phyloP scores from a whole-genome alignment of 2,113 vertebrate species.

The Labeo rohita region DNA sequence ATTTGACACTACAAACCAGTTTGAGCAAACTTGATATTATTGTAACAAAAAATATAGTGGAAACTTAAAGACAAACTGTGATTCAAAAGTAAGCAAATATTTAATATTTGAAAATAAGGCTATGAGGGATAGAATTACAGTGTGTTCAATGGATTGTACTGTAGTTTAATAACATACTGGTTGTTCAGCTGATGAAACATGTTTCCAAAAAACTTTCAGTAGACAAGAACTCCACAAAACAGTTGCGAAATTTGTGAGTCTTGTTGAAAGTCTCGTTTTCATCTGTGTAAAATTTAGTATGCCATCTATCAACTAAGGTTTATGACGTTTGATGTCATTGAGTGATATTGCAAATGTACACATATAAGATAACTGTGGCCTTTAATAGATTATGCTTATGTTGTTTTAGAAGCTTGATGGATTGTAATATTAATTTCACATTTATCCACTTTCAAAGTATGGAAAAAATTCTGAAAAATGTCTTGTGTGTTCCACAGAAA shows the following conservation, averaged over 20 bases:
- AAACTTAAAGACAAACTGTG: neutral
- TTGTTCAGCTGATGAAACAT: neutral
- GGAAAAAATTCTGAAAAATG: neutral
- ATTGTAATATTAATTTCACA: neutral
- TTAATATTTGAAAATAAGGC: neutral
- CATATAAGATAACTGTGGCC: neutral
- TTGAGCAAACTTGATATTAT: neutral
- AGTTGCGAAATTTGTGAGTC: neutral
- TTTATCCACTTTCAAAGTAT: neutral
- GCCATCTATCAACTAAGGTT: no score
- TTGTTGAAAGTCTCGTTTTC: neutral
- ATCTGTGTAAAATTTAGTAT: neutral
- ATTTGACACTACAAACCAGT: no score
- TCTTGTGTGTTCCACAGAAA: neutral
- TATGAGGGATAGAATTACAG: neutral
- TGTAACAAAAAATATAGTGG: neutral
- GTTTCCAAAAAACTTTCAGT: neutral
- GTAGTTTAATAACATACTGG: neutral
- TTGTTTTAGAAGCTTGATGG: neutral
- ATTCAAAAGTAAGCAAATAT: neutral
- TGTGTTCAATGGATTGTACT: neutral
- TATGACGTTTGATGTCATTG: no score
- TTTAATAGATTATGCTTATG: neutral
- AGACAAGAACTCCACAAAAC: neutral
- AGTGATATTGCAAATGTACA: no score